Conservation (phyloP, 2,113 vertebrate species). For the Connochaetes taurinus region DNA sequence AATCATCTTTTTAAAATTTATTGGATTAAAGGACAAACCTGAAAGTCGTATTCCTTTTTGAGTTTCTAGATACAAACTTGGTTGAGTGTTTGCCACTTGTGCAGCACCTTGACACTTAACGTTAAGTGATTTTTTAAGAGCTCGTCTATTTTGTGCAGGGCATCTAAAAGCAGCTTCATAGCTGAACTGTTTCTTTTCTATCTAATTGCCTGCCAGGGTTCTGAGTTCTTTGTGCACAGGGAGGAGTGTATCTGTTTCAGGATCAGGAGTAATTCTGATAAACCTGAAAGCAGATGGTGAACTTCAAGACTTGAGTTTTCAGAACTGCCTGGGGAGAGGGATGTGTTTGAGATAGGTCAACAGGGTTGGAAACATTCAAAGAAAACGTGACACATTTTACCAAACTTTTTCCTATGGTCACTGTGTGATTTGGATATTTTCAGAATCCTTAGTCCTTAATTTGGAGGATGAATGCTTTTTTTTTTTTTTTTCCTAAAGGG, state of each 20-base stretch:
- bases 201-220: constrained; percentile 52
- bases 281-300: constrained; percentile 2
- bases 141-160: background rate
- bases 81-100: background rate
- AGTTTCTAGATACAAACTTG: background rate
- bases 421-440: background rate
- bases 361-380: background rate
- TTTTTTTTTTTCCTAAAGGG: background rate
- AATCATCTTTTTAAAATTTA: background rate
- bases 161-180: constrained; percentile 59
- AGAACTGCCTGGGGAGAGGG: background rate
- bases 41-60: background rate
- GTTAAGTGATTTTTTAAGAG: constrained; percentile 29
- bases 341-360: background rate
- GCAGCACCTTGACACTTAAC: background rate
- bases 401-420: background rate
- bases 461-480: background rate
- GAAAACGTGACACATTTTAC: background rate
- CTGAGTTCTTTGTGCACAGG: constrained; percentile 8
- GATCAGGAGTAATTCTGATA: constrained; percentile 50
- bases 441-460: background rate
- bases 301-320: background rate
- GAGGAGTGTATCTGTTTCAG: constrained; percentile 33
- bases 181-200: constrained; percentile 66
- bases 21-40: background rate